Percentiles rank a stretch among this genome's conserved stretches.
Conservation (phyloP, 2,797 vertebrate genomes). For the Clarias laeviceps region DNA sequence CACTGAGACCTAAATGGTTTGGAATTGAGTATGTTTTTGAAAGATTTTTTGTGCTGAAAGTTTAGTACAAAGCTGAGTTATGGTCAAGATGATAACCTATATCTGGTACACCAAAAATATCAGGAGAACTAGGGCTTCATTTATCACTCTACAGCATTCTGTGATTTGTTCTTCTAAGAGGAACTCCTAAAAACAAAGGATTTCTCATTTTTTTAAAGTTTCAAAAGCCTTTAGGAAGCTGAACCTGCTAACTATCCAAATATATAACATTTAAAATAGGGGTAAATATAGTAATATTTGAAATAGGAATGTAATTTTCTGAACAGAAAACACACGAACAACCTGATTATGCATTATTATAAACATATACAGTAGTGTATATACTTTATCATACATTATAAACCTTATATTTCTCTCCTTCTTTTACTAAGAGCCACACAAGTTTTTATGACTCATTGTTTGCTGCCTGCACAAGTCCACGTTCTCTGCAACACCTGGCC, state of each 20-base stretch:
- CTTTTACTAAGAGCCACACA: conserved; percentile 74
- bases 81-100: not conserved
- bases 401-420: conserved; percentile 23
- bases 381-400: not conserved
- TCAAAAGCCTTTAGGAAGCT: not conserved
- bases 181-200: not conserved
- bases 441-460: conserved; percentile 92
- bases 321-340: not conserved
- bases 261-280: not conserved
- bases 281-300: not conserved
- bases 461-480: conserved; percentile 81
- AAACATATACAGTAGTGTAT: not conserved
- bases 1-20: not conserved
- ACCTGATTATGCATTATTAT: not conserved
- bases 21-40: not conserved
- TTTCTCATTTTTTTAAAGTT: not conserved
- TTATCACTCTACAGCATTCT: not conserved
- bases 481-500: conserved; percentile 87
- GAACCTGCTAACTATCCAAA: not conserved
- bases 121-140: not conserved
- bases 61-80: not conserved
- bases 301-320: not conserved
- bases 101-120: not conserved
- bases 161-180: not conserved
- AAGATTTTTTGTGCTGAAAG: not conserved